phyloP scores from a whole-genome alignment of 2,113 vertebrate species.

The Cyprinus carpio region DNA sequence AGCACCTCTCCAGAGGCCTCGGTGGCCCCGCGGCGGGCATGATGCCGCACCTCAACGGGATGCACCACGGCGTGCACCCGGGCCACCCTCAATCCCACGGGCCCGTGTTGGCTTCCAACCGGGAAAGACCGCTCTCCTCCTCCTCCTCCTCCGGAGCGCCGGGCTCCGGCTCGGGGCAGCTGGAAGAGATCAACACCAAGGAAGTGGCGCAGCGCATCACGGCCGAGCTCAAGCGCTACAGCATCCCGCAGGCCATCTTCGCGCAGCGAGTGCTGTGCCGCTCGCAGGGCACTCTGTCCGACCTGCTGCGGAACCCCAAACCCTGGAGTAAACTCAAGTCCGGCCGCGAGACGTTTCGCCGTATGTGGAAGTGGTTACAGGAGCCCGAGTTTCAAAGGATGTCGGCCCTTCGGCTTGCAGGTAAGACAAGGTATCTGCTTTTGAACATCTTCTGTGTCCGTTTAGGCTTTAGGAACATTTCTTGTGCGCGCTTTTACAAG shows the following conservation, averaged over 20 bases:
- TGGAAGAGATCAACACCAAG: constrained; percentile 97
- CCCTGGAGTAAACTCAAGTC: constrained; percentile 99
- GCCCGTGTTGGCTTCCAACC: constrained; percentile 81
- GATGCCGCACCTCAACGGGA: constrained; percentile 92
- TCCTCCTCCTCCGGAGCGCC: constrained; percentile 85
- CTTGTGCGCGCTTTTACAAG: too few species aligned
- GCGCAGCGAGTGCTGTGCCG: constrained; percentile 94
- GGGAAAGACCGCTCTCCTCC: constrained; percentile 89
- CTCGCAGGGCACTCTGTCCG: constrained; percentile 95
- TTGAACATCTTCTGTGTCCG: too few species aligned
- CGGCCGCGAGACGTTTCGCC: constrained; percentile 93
- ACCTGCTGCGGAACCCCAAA: constrained; percentile 96
- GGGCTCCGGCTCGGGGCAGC: constrained; percentile 82
- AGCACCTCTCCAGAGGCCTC: constrained; percentile 88
- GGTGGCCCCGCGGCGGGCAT: constrained; percentile 82
- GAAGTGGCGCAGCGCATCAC: constrained; percentile 94
- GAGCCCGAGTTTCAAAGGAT: constrained; percentile 98
- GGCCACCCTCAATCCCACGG: constrained; percentile 81
- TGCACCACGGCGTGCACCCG: constrained; percentile 74
- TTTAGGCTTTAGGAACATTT: neutral
- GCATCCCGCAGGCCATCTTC: constrained; percentile 98
- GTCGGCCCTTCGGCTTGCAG: constrained; percentile 93
- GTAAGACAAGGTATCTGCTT: constrained; percentile 74
- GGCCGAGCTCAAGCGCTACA: constrained; percentile 95
- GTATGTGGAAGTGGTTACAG: constrained; percentile 99